These are phyloP conservation scores for Sebastes miniatus DNA, from an alignment of 2,797 vertebrate species.

Conservation along the genomic window DNA sequence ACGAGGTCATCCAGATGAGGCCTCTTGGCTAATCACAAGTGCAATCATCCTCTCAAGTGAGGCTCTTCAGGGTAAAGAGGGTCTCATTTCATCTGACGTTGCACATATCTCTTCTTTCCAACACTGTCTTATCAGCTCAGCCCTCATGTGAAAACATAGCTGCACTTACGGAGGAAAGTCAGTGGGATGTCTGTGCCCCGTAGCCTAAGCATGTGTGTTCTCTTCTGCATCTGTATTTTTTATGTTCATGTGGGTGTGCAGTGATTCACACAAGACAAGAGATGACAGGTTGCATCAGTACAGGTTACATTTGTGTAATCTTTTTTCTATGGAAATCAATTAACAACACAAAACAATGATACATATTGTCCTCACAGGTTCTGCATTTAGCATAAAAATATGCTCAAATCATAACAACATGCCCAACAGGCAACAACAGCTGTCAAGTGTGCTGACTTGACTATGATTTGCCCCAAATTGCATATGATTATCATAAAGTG, in stretches of 20 bases:
- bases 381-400: too few relatives aligned
- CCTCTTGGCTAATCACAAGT: conserved; percentile 12
- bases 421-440: too few relatives aligned
- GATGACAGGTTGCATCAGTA: background rate
- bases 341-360: too few relatives aligned
- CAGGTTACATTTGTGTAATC: background rate
- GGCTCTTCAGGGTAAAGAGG: conserved; percentile 1
- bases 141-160: conserved; percentile 26
- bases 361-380: too few relatives aligned
- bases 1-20: conserved; percentile 2
- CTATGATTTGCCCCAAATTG: too few relatives aligned
- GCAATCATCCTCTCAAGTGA: conserved; percentile 5
- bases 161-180: conserved; percentile 12
- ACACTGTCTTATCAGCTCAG: conserved; percentile 30
- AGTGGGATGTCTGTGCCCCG: background rate
- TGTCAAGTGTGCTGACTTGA: too few relatives aligned
- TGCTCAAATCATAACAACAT: too few relatives aligned
- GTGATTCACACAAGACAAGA: background rate
- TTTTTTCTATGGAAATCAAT: background rate
- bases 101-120: conserved; percentile 1
- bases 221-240: background rate
- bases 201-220: background rate
- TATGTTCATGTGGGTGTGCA: background rate
- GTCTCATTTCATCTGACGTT: conserved; percentile 1
- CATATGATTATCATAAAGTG: too few relatives aligned